Evolutionary conservation across 2,888 invertebrate genomes (phyloP).

Genomic region (Aplocera efformata): DNA sequence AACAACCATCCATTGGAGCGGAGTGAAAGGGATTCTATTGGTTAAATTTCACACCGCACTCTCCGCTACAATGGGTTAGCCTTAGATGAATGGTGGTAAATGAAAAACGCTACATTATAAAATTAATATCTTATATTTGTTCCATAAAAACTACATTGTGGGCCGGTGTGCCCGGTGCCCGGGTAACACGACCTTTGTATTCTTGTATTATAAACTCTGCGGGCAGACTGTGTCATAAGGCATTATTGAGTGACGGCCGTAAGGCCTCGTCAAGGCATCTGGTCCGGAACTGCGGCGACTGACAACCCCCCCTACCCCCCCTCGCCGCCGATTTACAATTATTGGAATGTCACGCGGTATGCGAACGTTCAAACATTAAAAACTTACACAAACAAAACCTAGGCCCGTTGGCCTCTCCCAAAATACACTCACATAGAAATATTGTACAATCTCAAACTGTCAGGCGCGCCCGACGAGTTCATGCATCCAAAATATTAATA

Average conservation of each 20-base stretch:
- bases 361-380: slow-evolving; percentile 65
- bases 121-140: slow-evolving; percentile 81
- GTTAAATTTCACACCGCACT: no score
- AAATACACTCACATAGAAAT: slow-evolving; percentile 59
- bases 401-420: slow-evolving; percentile 57
- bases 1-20: no score
- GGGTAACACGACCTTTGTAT: slow-evolving; percentile 81
- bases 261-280: slow-evolving; percentile 65
- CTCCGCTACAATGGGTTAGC: neutral
- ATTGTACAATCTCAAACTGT: slow-evolving; percentile 66
- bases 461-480: slow-evolving; percentile 51
- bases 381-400: slow-evolving; percentile 68
- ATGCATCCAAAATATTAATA: slow-evolving; percentile 66
- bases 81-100: slow-evolving; percentile 22
- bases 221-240: slow-evolving; percentile 80
- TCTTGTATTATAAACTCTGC: slow-evolving; percentile 80
- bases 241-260: slow-evolving; percentile 64
- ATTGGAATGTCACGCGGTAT: slow-evolving; percentile 78
- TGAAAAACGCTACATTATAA: slow-evolving; percentile 74
- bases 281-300: slow-evolving; percentile 53
- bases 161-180: slow-evolving; percentile 79
- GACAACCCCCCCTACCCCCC: slow-evolving; percentile 38
- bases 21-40: no score
- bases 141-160: slow-evolving; percentile 80
- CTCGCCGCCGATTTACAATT: slow-evolving; percentile 65